Evolutionary conservation across 1,140 invertebrate species (phyloP).

Genomic region (Zaprionus camerounensis): DNA sequence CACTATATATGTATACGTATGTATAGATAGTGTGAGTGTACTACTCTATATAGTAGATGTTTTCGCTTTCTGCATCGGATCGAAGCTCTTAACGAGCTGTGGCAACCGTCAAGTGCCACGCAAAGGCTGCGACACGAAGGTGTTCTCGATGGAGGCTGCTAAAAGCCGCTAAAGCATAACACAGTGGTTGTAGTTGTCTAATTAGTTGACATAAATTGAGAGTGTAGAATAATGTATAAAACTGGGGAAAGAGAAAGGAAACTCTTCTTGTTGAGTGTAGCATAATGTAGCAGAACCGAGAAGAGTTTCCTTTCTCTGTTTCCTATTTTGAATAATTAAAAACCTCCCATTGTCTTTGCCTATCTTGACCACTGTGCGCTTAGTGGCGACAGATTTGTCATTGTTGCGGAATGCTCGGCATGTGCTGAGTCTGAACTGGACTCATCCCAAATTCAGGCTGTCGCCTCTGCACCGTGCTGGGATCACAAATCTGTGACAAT

Average conservation of each 20-base stretch:
- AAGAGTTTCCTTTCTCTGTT: no score
- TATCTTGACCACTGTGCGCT: not conserved
- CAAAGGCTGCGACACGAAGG: not conserved
- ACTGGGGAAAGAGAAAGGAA: no score
- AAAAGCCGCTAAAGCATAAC: not conserved
- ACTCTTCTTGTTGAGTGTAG: no score
- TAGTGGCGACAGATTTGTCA: constrained; percentile 41
- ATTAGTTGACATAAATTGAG: not conserved
- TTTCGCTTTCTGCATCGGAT: constrained; percentile 5
- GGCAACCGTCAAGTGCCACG: not conserved
- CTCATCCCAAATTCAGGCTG: constrained; percentile 22
- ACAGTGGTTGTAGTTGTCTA: not conserved
- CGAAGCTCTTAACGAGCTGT: not conserved
- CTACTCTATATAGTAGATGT: not conserved
- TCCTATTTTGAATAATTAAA: no score
- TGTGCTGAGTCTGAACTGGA: not conserved
- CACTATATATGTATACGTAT: not conserved
- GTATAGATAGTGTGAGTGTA: not conserved
- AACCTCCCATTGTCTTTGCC: no score
- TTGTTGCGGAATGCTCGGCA: not conserved
- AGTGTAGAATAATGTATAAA: no score
- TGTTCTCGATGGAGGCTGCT: not conserved
- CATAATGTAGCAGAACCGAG: no score
- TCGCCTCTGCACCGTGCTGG: constrained; percentile 3
- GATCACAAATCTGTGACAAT: constrained; percentile 72